Evolutionary conservation across 2,797 vertebrate species (phyloP).

Genomic region (Manis javanica): DNA sequence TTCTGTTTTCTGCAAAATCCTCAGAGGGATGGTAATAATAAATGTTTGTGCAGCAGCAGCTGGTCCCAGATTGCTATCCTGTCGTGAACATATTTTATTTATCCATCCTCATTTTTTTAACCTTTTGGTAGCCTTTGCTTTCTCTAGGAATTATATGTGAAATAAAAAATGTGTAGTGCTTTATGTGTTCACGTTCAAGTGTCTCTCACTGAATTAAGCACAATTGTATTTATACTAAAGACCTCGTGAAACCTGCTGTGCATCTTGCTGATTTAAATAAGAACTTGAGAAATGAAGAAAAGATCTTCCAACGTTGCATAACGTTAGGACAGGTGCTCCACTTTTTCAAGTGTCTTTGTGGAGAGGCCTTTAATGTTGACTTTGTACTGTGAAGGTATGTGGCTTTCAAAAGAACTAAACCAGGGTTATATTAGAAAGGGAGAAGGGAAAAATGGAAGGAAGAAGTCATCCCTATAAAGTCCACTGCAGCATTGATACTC

Average conservation of each 20-base stretch:
- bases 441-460: not conserved
- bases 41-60: slow-evolving; percentile 80
- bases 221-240: slow-evolving; percentile 47
- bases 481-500: not conserved
- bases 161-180: slow-evolving; percentile 13
- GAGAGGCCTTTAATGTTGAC: not conserved
- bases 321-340: not conserved
- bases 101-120: slow-evolving; percentile 76
- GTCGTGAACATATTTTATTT: slow-evolving; percentile 71
- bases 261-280: slow-evolving; percentile 18
- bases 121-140: slow-evolving; percentile 57
- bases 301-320: not conserved
- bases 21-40: slow-evolving; percentile 81
- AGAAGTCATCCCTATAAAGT: not conserved
- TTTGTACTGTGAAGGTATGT: not conserved
- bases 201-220: slow-evolving; percentile 22
- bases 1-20: slow-evolving; percentile 73
- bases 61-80: slow-evolving; percentile 76
- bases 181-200: slow-evolving; percentile 31
- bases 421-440: not conserved
- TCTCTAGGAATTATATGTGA: not conserved
- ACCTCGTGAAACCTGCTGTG: not conserved
- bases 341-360: not conserved
- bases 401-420: slow-evolving; percentile 8
- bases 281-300: not conserved